Evolutionary conservation across 2,888 invertebrate species (phyloP).

Genomic region (Drosophila colorata): DNA sequence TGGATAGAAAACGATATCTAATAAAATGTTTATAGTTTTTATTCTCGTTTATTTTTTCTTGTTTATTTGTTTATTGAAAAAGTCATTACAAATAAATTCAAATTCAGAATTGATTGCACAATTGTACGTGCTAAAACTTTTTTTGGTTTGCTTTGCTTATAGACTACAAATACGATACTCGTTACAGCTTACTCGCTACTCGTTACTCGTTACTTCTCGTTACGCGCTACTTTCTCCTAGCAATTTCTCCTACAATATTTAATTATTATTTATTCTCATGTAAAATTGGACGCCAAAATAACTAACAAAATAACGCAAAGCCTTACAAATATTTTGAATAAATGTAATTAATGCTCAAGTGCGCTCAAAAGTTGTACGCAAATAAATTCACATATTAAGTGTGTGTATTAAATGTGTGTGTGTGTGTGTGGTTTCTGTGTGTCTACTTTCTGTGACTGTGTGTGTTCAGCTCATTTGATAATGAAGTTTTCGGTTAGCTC

Average conservation of each 20-base stretch:
- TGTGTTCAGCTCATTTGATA: constrained; percentile 48
- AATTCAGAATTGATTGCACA: constrained; percentile 66
- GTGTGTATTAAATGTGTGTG: constrained; percentile 34
- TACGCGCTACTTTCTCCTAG: constrained; percentile 7
- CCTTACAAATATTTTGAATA: constrained; percentile 54
- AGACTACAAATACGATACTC: constrained; percentile 56
- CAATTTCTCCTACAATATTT: constrained; percentile 33
- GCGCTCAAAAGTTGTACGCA: constrained; percentile 60
- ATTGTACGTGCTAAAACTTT: constrained; percentile 47
- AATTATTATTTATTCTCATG: constrained; percentile 59
- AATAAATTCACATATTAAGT: constrained; percentile 56
- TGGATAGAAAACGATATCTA: constrained; percentile 71
- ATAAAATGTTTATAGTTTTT: constrained; percentile 59
- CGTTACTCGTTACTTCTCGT: constrained; percentile 21
- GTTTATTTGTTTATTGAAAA: constrained; percentile 45
- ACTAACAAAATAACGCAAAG: constrained; percentile 68
- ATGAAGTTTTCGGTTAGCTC: constrained; percentile 42
- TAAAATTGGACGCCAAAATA: constrained; percentile 78
- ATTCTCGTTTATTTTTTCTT: constrained; percentile 7
- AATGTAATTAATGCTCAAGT: constrained; percentile 55
- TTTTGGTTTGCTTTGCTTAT: constrained; percentile 50
- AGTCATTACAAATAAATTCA: constrained; percentile 73
- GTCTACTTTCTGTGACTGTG: constrained; percentile 15
- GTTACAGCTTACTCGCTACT: constrained; percentile 27
- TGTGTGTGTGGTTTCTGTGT: constrained; percentile 25